A percentile compares a stretch with the other conserved stretches of the same genome.
Conservation (phyloP, 2,113 vertebrate species). For the Irena cyanogastra region DNA sequence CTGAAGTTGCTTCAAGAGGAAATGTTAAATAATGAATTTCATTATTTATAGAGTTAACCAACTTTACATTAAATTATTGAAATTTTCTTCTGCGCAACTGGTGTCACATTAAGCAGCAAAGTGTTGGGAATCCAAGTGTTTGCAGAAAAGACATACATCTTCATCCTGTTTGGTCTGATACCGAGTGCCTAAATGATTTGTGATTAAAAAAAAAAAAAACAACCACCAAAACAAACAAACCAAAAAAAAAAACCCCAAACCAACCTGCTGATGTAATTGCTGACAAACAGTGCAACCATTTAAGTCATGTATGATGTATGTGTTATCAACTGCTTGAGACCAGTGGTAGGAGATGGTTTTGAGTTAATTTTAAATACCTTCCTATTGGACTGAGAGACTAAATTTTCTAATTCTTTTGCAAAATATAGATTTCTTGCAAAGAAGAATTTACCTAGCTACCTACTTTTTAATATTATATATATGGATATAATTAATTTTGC, state of each 20-base stretch:
- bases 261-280: neutral
- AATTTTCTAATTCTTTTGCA: neutral
- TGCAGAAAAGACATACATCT: neutral
- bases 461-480: neutral
- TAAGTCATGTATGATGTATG: neutral
- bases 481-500: neutral
- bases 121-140: neutral
- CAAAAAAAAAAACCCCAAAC: neutral
- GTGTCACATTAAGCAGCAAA: neutral
- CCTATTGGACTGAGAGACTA: neutral
- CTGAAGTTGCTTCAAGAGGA: neutral
- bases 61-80: neutral
- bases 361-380: neutral
- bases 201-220: neutral
- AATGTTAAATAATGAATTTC: neutral
- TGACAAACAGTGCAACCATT: neutral
- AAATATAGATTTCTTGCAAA: neutral
- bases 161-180: neutral
- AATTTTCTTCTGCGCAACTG: neutral
- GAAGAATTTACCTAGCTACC: neutral
- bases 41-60: neutral
- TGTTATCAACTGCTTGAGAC: neutral
- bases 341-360: neutral
- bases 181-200: neutral
- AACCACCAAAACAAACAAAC: neutral